Conservation (phyloP, 2,888 invertebrate species). For the Eustalomyia histrio region DNA sequence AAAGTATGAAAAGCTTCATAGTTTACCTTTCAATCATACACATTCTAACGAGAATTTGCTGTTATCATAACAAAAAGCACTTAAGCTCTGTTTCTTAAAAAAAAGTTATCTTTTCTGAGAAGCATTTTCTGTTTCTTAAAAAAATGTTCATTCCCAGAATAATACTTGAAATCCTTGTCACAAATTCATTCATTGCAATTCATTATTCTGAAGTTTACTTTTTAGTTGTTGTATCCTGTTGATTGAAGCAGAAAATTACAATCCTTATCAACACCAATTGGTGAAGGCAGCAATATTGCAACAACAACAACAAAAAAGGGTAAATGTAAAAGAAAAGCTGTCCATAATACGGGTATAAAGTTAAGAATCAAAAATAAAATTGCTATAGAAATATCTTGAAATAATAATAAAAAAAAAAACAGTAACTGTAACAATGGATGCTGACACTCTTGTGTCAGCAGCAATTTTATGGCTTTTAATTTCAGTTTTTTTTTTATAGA, state of each 20-base stretch:
- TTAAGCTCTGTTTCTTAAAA: too few relatives aligned
- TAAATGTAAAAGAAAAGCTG: neutral
- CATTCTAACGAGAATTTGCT: too few relatives aligned
- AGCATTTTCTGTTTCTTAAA: too few relatives aligned
- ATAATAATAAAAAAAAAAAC: neutral
- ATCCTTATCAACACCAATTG: conserved; percentile 28
- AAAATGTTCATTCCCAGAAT: too few relatives aligned
- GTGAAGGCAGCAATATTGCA: neutral
- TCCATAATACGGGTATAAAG: too few relatives aligned
- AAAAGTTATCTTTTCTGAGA: too few relatives aligned
- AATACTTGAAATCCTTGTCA: too few relatives aligned
- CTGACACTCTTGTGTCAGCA: conserved; percentile 48
- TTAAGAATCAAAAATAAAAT: neutral
- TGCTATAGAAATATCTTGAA: neutral
- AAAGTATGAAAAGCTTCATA: too few relatives aligned
- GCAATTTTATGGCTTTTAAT: conserved; percentile 45
- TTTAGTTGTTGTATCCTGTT: conserved; percentile 12
- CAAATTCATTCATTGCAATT: too few relatives aligned
- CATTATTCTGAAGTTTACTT: neutral
- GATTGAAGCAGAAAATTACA: conserved; percentile 48
- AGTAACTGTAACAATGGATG: neutral
- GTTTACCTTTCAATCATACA: too few relatives aligned
- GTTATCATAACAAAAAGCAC: too few relatives aligned
- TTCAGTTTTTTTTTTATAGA: conserved; percentile 6
- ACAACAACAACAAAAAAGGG: too few relatives aligned